Percentiles rank a stretch among this genome's conserved stretches.
Evolutionary conservation across 2,113 vertebrate species (phyloP).

Genomic region (Fregata magnificens): DNA sequence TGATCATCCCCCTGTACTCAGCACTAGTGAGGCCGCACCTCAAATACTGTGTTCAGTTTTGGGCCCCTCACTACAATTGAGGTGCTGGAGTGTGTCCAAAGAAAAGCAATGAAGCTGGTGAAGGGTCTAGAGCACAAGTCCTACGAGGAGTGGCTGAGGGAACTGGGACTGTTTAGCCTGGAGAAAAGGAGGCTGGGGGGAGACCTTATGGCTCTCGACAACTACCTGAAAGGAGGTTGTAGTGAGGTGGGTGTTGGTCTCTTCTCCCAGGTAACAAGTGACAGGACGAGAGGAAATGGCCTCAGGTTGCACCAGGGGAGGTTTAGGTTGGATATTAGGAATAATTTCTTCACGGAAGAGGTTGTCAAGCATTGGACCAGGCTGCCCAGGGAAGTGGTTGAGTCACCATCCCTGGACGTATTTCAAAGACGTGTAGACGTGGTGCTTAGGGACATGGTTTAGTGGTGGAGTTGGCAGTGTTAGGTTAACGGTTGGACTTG

Average conservation of each 20-base stretch:
- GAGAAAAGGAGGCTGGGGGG: too few relatives aligned
- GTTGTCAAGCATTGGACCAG: neutral
- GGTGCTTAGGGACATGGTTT: neutral
- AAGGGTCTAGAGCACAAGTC: neutral
- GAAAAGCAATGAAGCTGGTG: fast-evolving
- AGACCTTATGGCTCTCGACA: neutral
- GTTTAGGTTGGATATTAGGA: neutral
- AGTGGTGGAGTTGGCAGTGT: neutral
- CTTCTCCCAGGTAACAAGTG: neutral
- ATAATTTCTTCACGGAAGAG: neutral
- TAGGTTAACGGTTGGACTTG: neutral
- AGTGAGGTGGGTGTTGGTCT: neutral
- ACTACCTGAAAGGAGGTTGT: too few relatives aligned
- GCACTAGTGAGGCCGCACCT: neutral
- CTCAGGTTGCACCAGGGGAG: neutral
- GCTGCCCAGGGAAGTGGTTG: neutral
- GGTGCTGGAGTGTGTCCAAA: neutral
- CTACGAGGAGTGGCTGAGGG: too few relatives aligned
- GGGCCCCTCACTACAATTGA: neutral
- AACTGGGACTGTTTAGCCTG: too few relatives aligned
- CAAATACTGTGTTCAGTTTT: neutral
- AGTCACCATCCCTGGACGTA: neutral
- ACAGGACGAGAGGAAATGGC: neutral
- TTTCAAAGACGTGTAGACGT: neutral
- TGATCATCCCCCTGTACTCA: fast-evolving